phyloP scores from a whole-genome alignment of 2,797 vertebrate genomes.

The Babyrousa celebensis region DNA sequence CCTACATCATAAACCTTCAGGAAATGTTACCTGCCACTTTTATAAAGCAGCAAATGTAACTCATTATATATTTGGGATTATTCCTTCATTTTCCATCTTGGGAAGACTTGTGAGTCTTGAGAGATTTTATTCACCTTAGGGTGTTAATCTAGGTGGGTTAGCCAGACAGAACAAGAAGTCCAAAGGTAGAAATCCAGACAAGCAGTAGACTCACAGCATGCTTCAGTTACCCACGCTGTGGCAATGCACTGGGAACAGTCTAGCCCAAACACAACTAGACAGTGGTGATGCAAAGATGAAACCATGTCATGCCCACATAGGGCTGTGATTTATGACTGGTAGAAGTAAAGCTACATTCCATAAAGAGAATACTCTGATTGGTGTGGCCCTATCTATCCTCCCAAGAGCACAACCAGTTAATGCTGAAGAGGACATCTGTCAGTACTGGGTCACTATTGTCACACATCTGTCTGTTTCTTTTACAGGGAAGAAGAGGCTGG shows the following conservation, averaged over 20 bases:
- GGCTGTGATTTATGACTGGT: background rate
- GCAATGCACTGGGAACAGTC: background rate
- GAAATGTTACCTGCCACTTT: background rate
- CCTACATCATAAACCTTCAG: background rate
- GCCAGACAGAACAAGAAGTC: background rate
- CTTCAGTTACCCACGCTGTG: background rate
- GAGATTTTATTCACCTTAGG: background rate
- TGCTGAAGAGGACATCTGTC: background rate
- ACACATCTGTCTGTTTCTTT: slow-evolving; percentile 52
- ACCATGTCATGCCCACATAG: background rate
- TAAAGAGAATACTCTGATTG: background rate
- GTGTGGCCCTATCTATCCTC: rapidly evolving
- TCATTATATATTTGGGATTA: background rate
- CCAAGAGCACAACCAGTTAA: background rate
- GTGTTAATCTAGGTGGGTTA: background rate
- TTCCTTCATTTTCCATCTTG: background rate
- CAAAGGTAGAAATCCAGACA: background rate
- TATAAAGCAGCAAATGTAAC: background rate
- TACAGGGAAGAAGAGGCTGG: slow-evolving; percentile 85
- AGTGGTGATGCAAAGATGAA: background rate
- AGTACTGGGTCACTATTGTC: background rate
- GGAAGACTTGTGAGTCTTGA: background rate
- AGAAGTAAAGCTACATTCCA: background rate
- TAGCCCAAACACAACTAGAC: background rate
- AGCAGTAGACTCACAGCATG: background rate